Evolutionary conservation across 2,113 vertebrate species (phyloP).

Genomic region (Trochalopteron elliotii): DNA sequence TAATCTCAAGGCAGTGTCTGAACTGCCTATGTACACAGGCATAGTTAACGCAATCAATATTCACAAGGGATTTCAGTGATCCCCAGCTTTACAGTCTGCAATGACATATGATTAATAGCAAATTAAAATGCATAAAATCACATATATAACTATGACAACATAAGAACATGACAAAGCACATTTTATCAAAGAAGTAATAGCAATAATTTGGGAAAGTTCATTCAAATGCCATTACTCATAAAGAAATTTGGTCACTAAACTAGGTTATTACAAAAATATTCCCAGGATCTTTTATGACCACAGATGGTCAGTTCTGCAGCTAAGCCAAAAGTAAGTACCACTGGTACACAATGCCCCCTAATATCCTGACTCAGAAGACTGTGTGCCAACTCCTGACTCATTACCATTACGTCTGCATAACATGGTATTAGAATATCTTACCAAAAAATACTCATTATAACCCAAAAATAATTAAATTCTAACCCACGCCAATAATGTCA

Average conservation of each 20-base stretch:
- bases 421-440: not conserved
- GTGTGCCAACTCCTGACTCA: conserved; percentile 24
- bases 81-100: not conserved
- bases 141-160: not conserved
- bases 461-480: not conserved
- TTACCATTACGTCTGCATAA: not conserved
- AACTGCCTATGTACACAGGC: not conserved
- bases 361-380: conserved; percentile 43
- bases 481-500: not conserved
- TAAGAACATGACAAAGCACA: not conserved
- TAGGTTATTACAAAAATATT: conserved; percentile 53
- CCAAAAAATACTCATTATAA: not conserved
- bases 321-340: conserved; percentile 48
- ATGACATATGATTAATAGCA: not conserved
- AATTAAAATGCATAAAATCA: not conserved
- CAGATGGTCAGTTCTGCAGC: conserved; percentile 33
- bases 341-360: conserved; percentile 39
- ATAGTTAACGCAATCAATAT: not conserved
- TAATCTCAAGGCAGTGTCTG: not conserved
- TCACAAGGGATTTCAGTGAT: not conserved
- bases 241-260: conserved; percentile 31
- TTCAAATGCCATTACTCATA: conserved; percentile 35
- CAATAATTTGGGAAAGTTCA: conserved; percentile 1
- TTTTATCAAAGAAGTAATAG: conserved; percentile 19
- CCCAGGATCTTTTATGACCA: conserved; percentile 55